Conservation (phyloP, 2,797 vertebrate species). For the Rhabdophis nuchalis region DNA sequence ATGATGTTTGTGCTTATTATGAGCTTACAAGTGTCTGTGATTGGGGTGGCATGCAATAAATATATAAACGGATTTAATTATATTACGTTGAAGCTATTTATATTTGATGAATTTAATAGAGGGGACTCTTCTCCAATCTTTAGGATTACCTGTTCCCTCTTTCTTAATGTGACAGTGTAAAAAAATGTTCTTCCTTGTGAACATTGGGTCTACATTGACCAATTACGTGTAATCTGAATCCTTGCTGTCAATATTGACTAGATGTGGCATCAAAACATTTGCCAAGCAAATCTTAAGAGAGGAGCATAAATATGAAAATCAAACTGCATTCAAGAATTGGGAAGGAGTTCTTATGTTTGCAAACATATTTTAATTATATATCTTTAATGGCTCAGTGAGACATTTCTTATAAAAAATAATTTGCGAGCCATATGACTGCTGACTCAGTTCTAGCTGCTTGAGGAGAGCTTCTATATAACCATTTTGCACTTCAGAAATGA, state of each 20-base stretch:
- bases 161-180: neutral
- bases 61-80: neutral
- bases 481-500: neutral
- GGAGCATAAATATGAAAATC: neutral
- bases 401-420: conserved; percentile 3
- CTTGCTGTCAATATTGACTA: neutral
- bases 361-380: conserved; percentile 12
- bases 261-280: neutral
- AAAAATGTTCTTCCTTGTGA: neutral
- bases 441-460: neutral
- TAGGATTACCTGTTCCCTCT: neutral
- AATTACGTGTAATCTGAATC: neutral
- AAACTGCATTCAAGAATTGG: neutral
- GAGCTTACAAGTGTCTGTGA: neutral
- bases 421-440: neutral
- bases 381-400: neutral
- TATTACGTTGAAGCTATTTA: neutral
- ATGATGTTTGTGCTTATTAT: neutral
- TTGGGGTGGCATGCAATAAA: neutral
- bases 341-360: neutral
- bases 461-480: neutral
- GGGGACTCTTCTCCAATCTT: neutral
- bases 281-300: neutral
- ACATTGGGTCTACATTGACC: neutral
- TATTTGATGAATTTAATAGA: neutral